phyloP scores from a whole-genome alignment of 2,888 invertebrate species.

The Selenia dentaria region DNA sequence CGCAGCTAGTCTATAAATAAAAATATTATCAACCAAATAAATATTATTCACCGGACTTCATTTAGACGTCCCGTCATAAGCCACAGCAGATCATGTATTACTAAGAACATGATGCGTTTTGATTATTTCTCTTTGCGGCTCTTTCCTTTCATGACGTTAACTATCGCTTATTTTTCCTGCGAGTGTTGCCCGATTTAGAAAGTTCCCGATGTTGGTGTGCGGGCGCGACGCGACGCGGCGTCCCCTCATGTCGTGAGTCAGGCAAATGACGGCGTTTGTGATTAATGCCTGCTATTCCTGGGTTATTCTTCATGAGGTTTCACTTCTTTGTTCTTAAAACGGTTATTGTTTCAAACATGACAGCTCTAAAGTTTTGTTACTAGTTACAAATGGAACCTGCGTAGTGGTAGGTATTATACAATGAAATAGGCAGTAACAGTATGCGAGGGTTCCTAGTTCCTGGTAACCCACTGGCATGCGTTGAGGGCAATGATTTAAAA shows the following conservation, averaged over 20 bases:
- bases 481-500: no score
- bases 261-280: constrained; percentile 78
- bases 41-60: constrained; percentile 5
- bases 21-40: no score
- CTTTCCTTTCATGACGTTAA: constrained; percentile 39
- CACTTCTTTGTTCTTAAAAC: constrained; percentile 63
- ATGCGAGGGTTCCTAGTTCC: no score
- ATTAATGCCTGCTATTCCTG: constrained; percentile 79
- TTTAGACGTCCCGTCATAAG: constrained; percentile 43
- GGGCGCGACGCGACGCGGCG: constrained; percentile 40
- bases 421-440: no score
- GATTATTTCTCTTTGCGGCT: constrained; percentile 38
- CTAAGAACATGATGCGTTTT: constrained; percentile 20
- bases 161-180: constrained; percentile 60
- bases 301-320: constrained; percentile 55
- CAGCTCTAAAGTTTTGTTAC: no score
- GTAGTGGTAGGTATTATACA: no score
- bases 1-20: no score
- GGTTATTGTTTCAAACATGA: constrained; percentile 30
- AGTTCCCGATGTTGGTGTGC: constrained; percentile 58
- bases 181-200: constrained; percentile 75
- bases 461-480: no score
- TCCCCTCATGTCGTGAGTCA: constrained; percentile 79
- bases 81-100: constrained; percentile 11
- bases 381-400: no score